Base-by-base conservation (phyloP, 2,888 invertebrate genomes). In the Euzetes globulus region DNA sequence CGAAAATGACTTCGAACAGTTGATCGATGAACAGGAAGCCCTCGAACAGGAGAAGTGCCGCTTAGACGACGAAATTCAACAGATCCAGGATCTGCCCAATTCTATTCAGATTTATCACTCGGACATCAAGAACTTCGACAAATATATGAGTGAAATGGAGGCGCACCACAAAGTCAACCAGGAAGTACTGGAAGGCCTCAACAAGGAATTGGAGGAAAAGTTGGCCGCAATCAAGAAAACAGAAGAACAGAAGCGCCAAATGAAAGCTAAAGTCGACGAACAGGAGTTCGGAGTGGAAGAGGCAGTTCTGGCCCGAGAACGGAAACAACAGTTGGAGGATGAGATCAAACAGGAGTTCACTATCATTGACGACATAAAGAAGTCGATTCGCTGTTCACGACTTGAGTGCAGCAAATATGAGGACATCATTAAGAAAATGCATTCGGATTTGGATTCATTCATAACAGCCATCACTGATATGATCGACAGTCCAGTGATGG, bases 271-370 rank as follows among this genome's bases (percentile, higher is more conserved):
- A 3, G 50, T 37, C 1, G 37, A 37, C n/a, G 55, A 72, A 52
- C 72, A 72, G 55, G 68, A 73, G 27, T 63, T 73, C n/a, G 55
- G 52, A 13, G 19, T 55, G 1, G 47, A 75, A 52, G 47, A 75
- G 19, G 72, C 29, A 25, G 33, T 15, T 9, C 55, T 47, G 65
- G 65, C 50, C n/a, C 15, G 25, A 27, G 74, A 72, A n/a, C 15
- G 72, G 52, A 25, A 58, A 58, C 27, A 37, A 25, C 72, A 55
- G 27, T 22, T 72, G 17, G 72, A 72, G 27, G 37, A 72, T 9
- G 72, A 72, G 33, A 58, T 58, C 29, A 72, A 50, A 37, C 37
- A 47, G 19, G 75, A 75, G 41, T n/a, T 29, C 6, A n/a, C 11
- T 1, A 9, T 52, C 5, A 72, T 75, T n/a, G 75, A 75, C 5